Evolutionary conservation across 2,888 invertebrate genomes (phyloP).

Genomic region (Pseudanteris insignis): DNA sequence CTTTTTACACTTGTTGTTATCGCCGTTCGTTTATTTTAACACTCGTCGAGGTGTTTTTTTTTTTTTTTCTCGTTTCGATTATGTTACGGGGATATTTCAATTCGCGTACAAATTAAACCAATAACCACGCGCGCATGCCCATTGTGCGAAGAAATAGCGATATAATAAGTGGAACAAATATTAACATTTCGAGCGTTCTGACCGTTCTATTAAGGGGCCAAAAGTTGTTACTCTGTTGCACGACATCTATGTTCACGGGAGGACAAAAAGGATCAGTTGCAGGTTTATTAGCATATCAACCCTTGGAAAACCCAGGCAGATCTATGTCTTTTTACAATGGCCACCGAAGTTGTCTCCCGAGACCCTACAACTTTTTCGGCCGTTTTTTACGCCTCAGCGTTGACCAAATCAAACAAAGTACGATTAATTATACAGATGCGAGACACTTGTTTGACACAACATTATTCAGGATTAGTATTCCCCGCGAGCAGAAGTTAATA

Average conservation of each 20-base stretch:
- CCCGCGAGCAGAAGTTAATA: too few species aligned
- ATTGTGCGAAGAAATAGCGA: too few species aligned
- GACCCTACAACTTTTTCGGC: conserved; percentile 5
- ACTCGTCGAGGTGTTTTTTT: too few species aligned
- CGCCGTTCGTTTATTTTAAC: too few species aligned
- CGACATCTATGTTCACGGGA: conserved; percentile 8
- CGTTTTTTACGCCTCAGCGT: conserved; percentile 12
- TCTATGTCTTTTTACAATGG: conserved; percentile 25
- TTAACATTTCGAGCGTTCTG: conserved; percentile 13
- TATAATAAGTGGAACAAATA: conserved; percentile 9
- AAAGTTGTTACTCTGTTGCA: conserved; percentile 10
- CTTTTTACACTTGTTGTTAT: too few species aligned
- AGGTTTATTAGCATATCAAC: conserved; percentile 27
- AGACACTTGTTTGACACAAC: neutral
- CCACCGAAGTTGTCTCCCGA: conserved; percentile 9
- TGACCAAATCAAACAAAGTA: conserved; percentile 16
- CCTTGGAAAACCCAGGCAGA: conserved; percentile 10
- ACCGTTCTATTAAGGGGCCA: conserved; percentile 17
- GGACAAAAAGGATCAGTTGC: conserved; percentile 28
- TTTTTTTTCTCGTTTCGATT: too few species aligned
- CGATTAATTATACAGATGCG: conserved; percentile 14
- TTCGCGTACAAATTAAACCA: too few species aligned
- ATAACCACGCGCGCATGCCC: too few species aligned
- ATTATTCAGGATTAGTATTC: too few species aligned
- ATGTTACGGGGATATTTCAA: too few species aligned